phyloP scores from a whole-genome alignment of 2,888 invertebrate species.

The Tiphia femorata region DNA sequence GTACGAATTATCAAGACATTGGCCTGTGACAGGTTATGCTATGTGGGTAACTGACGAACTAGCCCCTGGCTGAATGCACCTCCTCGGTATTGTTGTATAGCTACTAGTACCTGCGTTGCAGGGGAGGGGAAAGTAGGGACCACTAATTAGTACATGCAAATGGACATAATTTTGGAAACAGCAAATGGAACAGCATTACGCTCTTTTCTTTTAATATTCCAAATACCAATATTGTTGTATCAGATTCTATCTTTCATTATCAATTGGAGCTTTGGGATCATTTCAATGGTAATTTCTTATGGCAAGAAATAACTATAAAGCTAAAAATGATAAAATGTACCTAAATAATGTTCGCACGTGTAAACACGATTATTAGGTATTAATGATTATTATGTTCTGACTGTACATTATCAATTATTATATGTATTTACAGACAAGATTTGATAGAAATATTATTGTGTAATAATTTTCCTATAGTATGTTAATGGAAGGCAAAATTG shows the following conservation, averaged over 20 bases:
- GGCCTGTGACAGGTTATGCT: conserved; percentile 58
- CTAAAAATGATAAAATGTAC: too few relatives aligned
- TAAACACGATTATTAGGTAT: too few relatives aligned
- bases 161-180: conserved; percentile 35
- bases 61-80: conserved; percentile 68
- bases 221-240: conserved; percentile 16
- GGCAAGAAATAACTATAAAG: neutral
- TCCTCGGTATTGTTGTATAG: conserved; percentile 70
- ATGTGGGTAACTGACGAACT: conserved; percentile 67
- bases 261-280: neutral
- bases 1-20: conserved; percentile 55
- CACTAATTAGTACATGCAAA: conserved; percentile 67
- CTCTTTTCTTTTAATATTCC: conserved; percentile 15
- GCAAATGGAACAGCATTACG: conserved; percentile 37
- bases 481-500: too few relatives aligned
- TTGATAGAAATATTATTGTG: neutral
- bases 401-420: too few relatives aligned
- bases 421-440: too few relatives aligned
- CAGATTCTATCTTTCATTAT: neutral
- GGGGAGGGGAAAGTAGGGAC: conserved; percentile 63
- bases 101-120: conserved; percentile 68
- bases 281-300: too few relatives aligned
- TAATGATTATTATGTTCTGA: too few relatives aligned
- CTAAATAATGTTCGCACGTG: too few relatives aligned
- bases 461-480: neutral